Conservation (phyloP, 2,797 vertebrate genomes). For the Holocentrus rufus region DNA sequence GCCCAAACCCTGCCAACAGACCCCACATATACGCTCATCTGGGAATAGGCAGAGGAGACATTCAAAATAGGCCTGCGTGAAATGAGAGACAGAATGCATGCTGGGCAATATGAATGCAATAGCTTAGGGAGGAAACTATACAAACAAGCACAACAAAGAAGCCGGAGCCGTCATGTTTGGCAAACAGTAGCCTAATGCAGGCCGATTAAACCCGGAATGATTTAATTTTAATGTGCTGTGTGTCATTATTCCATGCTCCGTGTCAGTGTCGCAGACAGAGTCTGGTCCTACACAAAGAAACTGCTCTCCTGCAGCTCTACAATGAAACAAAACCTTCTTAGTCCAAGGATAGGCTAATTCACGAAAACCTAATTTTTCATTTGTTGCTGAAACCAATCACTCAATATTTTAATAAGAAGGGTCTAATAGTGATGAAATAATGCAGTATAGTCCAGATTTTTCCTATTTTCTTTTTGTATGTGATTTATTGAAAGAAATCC, state of each 20-base stretch:
- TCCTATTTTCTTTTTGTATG: too few species aligned
- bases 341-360: too few species aligned
- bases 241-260: neutral
- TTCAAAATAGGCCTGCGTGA: constrained; percentile 27
- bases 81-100: constrained; percentile 37
- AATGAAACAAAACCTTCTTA: neutral
- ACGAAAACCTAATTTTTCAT: neutral
- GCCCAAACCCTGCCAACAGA: constrained; percentile 39
- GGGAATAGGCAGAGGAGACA: constrained; percentile 29
- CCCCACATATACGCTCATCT: constrained; percentile 33
- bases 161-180: neutral
- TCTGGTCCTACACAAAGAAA: neutral
- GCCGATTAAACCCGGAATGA: neutral
- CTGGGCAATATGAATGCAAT: constrained; percentile 32
- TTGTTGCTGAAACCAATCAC: too few species aligned
- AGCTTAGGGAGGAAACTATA: constrained; percentile 14
- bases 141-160: constrained; percentile 35
- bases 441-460: too few species aligned
- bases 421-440: too few species aligned
- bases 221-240: neutral
- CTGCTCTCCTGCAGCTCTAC: neutral
- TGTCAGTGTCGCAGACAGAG: neutral
- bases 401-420: too few species aligned
- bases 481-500: neutral
- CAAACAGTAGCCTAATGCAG: neutral